phyloP scores from a whole-genome alignment of 2,888 invertebrate genomes.

The Drosophila neutralis region DNA sequence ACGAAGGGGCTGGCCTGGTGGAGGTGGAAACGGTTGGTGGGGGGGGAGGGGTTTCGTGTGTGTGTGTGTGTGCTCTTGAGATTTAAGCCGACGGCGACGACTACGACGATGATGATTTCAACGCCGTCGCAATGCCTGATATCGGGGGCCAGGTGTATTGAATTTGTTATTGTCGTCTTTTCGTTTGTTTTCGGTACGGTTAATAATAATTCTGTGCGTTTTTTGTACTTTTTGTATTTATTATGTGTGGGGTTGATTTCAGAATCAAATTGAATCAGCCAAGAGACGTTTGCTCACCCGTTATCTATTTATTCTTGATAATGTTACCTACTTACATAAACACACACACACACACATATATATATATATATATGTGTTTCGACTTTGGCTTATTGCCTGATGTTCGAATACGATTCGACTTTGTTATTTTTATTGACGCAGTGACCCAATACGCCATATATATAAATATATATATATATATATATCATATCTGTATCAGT shows the following conservation, averaged over 20 bases:
- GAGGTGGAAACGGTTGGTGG: background rate
- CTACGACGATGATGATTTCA: conserved; percentile 13
- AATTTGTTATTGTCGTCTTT: conserved; percentile 23
- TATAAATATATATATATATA: background rate
- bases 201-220: conserved; percentile 13
- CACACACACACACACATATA: conserved; percentile 16
- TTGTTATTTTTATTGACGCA: conserved; percentile 33
- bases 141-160: conserved; percentile 35
- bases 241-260: conserved; percentile 55
- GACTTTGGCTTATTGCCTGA: conserved; percentile 66
- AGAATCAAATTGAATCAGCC: conserved; percentile 56
- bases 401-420: conserved; percentile 56
- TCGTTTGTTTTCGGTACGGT: conserved; percentile 22
- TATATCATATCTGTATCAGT: conserved; percentile 11
- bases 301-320: conserved; percentile 72
- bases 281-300: conserved; percentile 58
- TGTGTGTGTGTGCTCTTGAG: conserved; percentile 58
- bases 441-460: conserved; percentile 5
- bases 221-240: conserved; percentile 10
- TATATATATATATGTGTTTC: conserved; percentile 33
- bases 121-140: conserved; percentile 24
- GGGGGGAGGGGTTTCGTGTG: background rate
- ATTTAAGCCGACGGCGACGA: conserved; percentile 51
- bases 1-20: background rate
- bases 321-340: conserved; percentile 57